These are phyloP conservation scores for Valencia hispanica DNA, from an alignment of 2,797 vertebrate species.

Conservation along the genomic window DNA sequence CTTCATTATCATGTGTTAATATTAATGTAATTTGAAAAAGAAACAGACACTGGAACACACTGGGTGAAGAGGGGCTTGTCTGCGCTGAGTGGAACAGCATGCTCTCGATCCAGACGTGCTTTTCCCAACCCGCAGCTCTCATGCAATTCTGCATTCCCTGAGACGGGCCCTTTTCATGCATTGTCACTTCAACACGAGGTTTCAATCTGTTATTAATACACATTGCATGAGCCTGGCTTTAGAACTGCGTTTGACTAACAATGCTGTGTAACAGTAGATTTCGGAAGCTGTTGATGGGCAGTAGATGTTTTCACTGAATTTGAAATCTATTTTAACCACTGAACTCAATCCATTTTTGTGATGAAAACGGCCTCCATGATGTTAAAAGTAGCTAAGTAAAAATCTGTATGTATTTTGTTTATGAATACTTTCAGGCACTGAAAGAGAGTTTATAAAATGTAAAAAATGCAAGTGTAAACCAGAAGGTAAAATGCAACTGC, in stretches of 20 bases:
- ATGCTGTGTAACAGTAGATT: conserved; percentile 4
- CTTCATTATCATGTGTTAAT: conserved; percentile 90
- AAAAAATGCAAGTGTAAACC: background rate
- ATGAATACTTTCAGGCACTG: background rate
- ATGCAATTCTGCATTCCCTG: conserved; percentile 26
- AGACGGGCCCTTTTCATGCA: conserved; percentile 41
- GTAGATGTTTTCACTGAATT: conserved; percentile 14
- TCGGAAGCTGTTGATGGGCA: background rate
- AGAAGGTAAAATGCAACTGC: background rate
- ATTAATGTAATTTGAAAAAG: conserved; percentile 82
- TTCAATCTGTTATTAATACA: conserved; percentile 40
- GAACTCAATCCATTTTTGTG: conserved; percentile 1
- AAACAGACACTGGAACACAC: conserved; percentile 74
- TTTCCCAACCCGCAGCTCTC: conserved; percentile 43
- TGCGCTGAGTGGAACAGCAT: conserved; percentile 71
- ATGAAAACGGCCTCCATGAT: background rate
- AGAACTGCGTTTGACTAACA: conserved; percentile 20
- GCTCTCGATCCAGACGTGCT: conserved; percentile 49
- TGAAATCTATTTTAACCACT: conserved; percentile 17
- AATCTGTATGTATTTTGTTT: background rate
- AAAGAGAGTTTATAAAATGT: background rate
- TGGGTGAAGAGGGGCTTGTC: conserved; percentile 64
- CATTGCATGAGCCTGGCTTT: conserved; percentile 14
- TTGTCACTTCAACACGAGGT: conserved; percentile 45
- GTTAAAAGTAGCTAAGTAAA: background rate